A percentile compares a stretch with the other conserved stretches of the same genome.
Conservation (phyloP, 2,797 vertebrate species). For the Nyctibius grandis region DNA sequence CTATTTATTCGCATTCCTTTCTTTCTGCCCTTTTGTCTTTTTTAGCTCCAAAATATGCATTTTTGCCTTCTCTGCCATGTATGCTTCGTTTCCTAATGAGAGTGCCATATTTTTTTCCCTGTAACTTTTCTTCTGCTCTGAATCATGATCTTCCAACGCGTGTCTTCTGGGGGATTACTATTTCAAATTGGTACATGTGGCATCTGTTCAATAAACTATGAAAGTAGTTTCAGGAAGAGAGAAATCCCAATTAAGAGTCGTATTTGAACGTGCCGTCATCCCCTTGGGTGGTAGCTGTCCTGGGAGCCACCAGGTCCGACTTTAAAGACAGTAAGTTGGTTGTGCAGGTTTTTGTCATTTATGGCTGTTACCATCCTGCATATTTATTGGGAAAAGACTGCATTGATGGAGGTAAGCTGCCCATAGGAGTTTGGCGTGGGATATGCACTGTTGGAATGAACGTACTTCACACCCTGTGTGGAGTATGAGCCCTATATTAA, state of each 20-base stretch:
- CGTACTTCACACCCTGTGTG: background rate
- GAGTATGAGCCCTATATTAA: background rate
- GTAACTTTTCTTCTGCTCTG: conserved; percentile 2
- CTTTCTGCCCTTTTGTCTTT: background rate
- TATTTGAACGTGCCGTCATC: fast-evolving
- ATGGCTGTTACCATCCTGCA: background rate
- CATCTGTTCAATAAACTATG: background rate
- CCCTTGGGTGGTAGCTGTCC: background rate
- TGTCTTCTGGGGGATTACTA: background rate
- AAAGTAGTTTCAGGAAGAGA: background rate
- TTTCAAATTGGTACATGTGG: background rate
- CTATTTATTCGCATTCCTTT: background rate
- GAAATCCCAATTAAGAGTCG: fast-evolving
- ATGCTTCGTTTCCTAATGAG: background rate
- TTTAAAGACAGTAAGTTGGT: background rate
- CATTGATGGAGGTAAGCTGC: background rate
- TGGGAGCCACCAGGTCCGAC: fast-evolving
- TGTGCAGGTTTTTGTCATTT: background rate
- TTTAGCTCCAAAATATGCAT: background rate
- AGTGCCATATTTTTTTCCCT: background rate
- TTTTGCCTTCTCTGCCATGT: background rate
- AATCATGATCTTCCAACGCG: background rate
- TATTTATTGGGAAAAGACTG: background rate
- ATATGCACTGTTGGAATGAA: background rate
- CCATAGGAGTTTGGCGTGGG: fast-evolving